Evolutionary conservation across 2,888 invertebrate species (phyloP), one percentile per base, ranked within the genome.

Genomic region (Notodonta dromedarius): DNA sequence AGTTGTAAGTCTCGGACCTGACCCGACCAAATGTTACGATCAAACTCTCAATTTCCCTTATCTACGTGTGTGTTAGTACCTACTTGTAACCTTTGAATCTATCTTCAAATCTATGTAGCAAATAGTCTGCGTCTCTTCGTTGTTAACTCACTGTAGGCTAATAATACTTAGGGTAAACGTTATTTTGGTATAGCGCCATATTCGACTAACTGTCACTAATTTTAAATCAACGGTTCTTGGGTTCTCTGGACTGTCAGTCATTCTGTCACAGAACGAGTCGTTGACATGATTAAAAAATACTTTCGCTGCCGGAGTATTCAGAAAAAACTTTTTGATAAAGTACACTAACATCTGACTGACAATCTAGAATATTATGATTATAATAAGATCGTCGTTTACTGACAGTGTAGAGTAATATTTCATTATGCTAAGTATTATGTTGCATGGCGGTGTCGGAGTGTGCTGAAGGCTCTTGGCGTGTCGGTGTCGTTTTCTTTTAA

Each of bases 161-260:
- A 24, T 83, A 79, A 63, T 83, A 79, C 84, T 77, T 88, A 90
- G 88, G 81, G 81, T 83, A 73, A 78, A 69, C 63, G 85, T 90
- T 93, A 91, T 88, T 90, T 93, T 92, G 89, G 84, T 91, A 90
- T 91, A 91, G 89, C 80, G 81, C 80, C 85, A 73, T 77, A 73
- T 68, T 74, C 67, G 67, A 72, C 90, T 89, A 85, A 84, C 77
- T 91, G 92, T 93, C 91, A 92, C 92, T 93, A 90, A 89, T 86
- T 87, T 90, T 84, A 90, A 88, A 87, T 74, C 77, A 79, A 85
- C 83, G 78, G 63, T 68, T 62, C 51, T 60, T 59, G 51, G 54
- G 53, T 56, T 62, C 59, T 66, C 60, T 57, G 51, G 56, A 62
- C 70, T 69, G 71, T 63, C 67, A 58, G 61, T 56, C 24, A 46